phyloP scores from a whole-genome alignment of 2,888 invertebrate genomes.

The Euzophera pinguis region DNA sequence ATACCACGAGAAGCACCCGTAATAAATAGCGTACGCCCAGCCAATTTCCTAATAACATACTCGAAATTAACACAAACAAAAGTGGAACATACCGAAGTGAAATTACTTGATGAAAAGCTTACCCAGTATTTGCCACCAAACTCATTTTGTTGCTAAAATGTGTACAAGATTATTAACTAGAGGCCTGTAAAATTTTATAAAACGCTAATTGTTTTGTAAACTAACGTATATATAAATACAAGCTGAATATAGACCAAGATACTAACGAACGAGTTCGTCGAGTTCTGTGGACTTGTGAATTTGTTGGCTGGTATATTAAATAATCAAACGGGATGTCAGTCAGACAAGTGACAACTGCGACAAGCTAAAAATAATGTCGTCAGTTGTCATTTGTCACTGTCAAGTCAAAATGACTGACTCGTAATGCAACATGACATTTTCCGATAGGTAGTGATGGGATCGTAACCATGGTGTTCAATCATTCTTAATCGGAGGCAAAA shows the following conservation, averaged over 20 bases:
- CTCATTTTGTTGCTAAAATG: slow-evolving; percentile 50
- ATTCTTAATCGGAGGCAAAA: too few relatives aligned
- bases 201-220: neutral
- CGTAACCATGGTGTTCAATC: too few relatives aligned
- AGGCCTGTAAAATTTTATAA: slow-evolving; percentile 8
- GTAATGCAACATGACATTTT: too few relatives aligned
- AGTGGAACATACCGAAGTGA: slow-evolving; percentile 21
- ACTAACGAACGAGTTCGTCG: too few relatives aligned
- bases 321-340: too few relatives aligned
- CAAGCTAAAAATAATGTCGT: too few relatives aligned
- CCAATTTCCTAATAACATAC: slow-evolving; percentile 71
- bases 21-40: slow-evolving; percentile 95
- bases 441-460: too few relatives aligned
- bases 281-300: too few relatives aligned
- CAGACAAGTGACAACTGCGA: too few relatives aligned
- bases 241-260: neutral
- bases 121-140: slow-evolving; percentile 75
- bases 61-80: slow-evolving; percentile 14
- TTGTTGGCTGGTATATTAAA: too few relatives aligned
- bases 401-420: too few relatives aligned
- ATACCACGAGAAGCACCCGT: slow-evolving; percentile 98
- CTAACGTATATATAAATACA: neutral
- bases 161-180: slow-evolving; percentile 5
- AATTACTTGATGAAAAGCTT: slow-evolving; percentile 29
- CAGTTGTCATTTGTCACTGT: too few relatives aligned